phyloP scores from a whole-genome alignment of 1,140 invertebrate genomes.

The Brachionus rubens region DNA sequence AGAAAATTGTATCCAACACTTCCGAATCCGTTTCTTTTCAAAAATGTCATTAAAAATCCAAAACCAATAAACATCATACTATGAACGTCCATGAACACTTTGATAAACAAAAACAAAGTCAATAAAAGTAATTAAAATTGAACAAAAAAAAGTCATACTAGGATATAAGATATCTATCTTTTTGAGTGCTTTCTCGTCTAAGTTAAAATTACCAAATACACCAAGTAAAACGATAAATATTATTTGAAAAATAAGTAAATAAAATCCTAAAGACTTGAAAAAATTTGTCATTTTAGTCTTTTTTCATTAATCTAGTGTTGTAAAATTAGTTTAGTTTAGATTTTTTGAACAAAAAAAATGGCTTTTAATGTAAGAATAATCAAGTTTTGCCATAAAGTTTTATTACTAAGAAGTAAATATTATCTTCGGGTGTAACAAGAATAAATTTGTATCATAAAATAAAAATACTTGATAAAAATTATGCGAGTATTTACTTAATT shows the following conservation, averaged over 20 bases:
- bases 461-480: too few relatives aligned
- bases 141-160: neutral
- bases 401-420: too few relatives aligned
- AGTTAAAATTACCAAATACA: conserved; percentile 6
- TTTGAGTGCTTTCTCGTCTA: neutral
- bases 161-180: neutral
- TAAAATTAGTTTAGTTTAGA: too few relatives aligned
- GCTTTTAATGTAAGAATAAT: too few relatives aligned
- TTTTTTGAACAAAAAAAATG: too few relatives aligned
- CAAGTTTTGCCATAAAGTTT: too few relatives aligned
- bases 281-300: neutral
- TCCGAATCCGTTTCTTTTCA: conserved; percentile 71
- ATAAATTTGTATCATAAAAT: too few relatives aligned
- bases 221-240: conserved; percentile 1
- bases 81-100: conserved; percentile 52
- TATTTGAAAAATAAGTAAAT: conserved; percentile 30
- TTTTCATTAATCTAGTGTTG: too few relatives aligned
- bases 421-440: too few relatives aligned
- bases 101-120: neutral
- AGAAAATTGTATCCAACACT: conserved; percentile 48
- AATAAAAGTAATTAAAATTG: neutral
- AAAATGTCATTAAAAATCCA: conserved; percentile 87
- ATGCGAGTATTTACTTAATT: too few relatives aligned
- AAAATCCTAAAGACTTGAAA: neutral
- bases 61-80: conserved; percentile 93